Evolutionary conservation across 2,797 vertebrate species (phyloP), one percentile per base, ranked within the genome.

Genomic region (Periparus ater): DNA sequence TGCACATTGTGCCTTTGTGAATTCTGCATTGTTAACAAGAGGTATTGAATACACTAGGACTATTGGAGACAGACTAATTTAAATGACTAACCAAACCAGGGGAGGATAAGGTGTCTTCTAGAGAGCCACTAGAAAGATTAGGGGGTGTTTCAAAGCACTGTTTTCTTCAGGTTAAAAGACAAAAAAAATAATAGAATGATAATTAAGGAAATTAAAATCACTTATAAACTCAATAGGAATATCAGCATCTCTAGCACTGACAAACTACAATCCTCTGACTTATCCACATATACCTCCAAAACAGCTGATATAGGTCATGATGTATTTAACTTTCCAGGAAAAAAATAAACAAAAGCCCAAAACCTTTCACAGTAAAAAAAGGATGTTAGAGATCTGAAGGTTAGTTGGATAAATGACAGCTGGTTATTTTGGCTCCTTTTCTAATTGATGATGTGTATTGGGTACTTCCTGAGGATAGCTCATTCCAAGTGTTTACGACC

Each of bases 161-260:
- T 40, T 74, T 54, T 45, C 17, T 68, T 40, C 21, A 44, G 6
- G 2, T 2, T 11, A 11, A 29, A 44, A 63, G 5, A 23, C 12
- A 34, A 58, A 23, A 7, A 20, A 40, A 1, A 1, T 5, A 1
- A 7, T 57, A 58, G 18, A 42, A 62, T 1, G 44, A 30, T 23
- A 85, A 55, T n/a, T 58, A 61, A n/a, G 42, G 17, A 74, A 38
- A 47, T 38, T 42, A 13, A 17, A 66, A 65, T 58, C 5, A 50
- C 5, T 36, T 54, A 32, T 7, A 34, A 38, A 50, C 9, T 38
- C n/a, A 34, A 20, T 8, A 23, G 17, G 23, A 80, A 71, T 84
- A 71, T 44, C n/a, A 71, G 6, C 25, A 44, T 25, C 19, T 74
- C 21, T 57, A 27, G 32, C 20, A 54, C 13, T 29, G 22, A 71